Conservation (phyloP, 2,113 vertebrate species). For the Cranoglanis bouderius region DNA sequence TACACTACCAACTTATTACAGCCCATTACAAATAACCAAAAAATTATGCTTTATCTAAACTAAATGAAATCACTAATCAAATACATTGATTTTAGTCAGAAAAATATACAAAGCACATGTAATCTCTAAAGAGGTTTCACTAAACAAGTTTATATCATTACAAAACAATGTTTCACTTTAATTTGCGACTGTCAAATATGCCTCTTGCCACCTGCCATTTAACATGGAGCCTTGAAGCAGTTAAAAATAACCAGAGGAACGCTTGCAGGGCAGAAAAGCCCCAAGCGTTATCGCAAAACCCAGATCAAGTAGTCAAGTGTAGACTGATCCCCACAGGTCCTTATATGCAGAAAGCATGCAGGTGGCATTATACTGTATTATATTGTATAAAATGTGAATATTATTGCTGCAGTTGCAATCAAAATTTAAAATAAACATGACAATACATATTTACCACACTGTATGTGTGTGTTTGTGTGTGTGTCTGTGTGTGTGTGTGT, state of each 20-base stretch:
- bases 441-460: background rate
- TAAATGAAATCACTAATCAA: background rate
- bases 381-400: conserved; percentile 14
- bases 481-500: background rate
- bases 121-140: background rate
- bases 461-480: background rate
- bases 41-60: background rate
- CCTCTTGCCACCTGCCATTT: conserved; percentile 68
- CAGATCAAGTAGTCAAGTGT: conserved; percentile 70
- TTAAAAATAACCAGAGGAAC: conserved; percentile 75
- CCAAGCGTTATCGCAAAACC: conserved; percentile 63
- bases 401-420: conserved; percentile 21
- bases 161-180: conserved; percentile 24
- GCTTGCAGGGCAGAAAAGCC: conserved; percentile 72
- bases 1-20: background rate
- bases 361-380: conserved; percentile 21
- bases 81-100: background rate
- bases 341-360: conserved; percentile 69
- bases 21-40: background rate
- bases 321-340: conserved; percentile 65
- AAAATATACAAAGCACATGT: conserved; percentile 6
- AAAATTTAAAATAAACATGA: background rate
- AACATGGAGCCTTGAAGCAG: conserved; percentile 57
- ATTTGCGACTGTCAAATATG: conserved; percentile 37
- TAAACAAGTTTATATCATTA: background rate